A percentile compares a stretch with the other conserved stretches of the same genome.
Conservation (phyloP, 1,140 invertebrate species). For the Aricia agestis region DNA sequence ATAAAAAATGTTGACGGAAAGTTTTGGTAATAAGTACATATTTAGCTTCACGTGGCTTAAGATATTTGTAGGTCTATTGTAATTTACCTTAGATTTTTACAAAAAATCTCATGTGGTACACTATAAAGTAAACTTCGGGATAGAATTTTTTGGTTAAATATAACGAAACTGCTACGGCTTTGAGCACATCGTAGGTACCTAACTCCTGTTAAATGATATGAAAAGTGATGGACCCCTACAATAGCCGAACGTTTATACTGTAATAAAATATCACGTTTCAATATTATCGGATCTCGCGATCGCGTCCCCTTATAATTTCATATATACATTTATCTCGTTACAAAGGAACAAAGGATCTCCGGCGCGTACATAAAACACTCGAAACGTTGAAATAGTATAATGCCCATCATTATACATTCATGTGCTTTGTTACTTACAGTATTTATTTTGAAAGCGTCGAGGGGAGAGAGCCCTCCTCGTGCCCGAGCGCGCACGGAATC, state of each 20-base stretch:
- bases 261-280: conserved; percentile 63
- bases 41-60: too few species aligned
- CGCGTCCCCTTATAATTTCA: conserved; percentile 52
- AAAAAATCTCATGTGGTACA: too few species aligned
- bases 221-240: conserved; percentile 20
- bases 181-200: too few species aligned
- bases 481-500: conserved; percentile 69
- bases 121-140: too few species aligned
- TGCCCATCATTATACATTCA: conserved; percentile 74
- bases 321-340: conserved; percentile 58
- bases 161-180: too few species aligned
- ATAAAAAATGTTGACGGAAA: too few species aligned
- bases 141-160: background rate
- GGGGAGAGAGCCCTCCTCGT: conserved; percentile 70
- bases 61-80: too few species aligned
- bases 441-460: conserved; percentile 73
- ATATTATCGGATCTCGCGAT: conserved; percentile 58
- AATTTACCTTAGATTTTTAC: too few species aligned
- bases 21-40: too few species aligned
- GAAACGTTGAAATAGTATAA: conserved; percentile 68
- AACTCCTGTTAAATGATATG: background rate
- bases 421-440: conserved; percentile 72
- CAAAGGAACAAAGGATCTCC: conserved; percentile 67
- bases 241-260: conserved; percentile 25
- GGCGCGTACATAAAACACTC: conserved; percentile 73